These are phyloP conservation scores for Penaeus japonicus DNA, from an alignment of 1,140 invertebrate species.

Conservation along the genomic window DNA sequence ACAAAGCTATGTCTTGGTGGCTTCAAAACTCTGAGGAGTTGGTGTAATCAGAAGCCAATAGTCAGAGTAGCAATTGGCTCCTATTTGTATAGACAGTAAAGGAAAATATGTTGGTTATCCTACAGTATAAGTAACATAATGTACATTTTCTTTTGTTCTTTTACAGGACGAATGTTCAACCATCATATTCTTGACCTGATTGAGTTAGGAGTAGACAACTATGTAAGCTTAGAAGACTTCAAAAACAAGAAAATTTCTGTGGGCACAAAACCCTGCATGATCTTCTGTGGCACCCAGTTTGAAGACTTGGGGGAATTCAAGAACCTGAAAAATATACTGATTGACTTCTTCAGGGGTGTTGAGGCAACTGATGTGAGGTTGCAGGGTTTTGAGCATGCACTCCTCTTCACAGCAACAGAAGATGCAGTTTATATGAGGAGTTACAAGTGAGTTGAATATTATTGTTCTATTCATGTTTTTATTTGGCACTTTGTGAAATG, in stretches of 20 bases:
- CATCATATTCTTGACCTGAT: constrained; percentile 93
- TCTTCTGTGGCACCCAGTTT: constrained; percentile 94
- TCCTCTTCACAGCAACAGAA: constrained; percentile 85
- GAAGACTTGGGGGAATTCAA: constrained; percentile 78
- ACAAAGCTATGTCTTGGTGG: too few relatives aligned
- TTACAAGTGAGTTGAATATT: constrained; percentile 73
- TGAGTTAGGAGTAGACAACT: constrained; percentile 90
- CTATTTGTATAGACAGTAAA: too few relatives aligned
- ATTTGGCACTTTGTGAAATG: too few relatives aligned
- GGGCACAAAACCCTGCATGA: constrained; percentile 89
- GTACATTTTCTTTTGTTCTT: constrained; percentile 50
- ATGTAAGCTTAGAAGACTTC: constrained; percentile 80
- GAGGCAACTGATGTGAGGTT: constrained; percentile 80
- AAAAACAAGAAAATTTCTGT: constrained; percentile 79
- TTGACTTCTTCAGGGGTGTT: constrained; percentile 93
- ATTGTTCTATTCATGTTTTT: too few relatives aligned
- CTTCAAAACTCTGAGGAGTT: too few relatives aligned
- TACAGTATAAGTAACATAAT: not conserved
- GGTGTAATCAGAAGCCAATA: too few relatives aligned
- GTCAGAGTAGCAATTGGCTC: too few relatives aligned
- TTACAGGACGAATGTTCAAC: constrained; percentile 82
- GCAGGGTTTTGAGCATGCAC: constrained; percentile 90
- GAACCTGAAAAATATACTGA: constrained; percentile 86
- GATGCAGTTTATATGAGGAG: constrained; percentile 84
- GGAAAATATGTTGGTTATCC: too few relatives aligned